Evolutionary conservation across 2,797 vertebrate genomes (phyloP), one percentile per base, ranked within the genome.

Genomic region (Scolopax rusticola): DNA sequence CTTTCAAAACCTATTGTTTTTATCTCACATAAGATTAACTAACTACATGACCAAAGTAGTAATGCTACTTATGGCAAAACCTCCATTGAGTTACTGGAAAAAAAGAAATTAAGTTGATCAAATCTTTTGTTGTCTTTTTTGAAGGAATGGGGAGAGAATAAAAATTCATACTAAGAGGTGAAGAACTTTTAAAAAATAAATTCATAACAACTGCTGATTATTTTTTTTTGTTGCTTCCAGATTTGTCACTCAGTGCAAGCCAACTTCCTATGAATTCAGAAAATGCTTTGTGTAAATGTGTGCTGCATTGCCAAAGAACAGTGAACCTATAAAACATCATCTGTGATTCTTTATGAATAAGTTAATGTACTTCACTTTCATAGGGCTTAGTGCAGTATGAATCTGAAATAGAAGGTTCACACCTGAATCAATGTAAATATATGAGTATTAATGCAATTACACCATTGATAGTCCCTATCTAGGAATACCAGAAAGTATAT

Each of bases 201-300:
- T 76, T 84, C 30, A 57, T 81, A 61, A 6, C 33, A 94, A 83
- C 53, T 54, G 38, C 32, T 86, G 65, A 87, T 71, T 93, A 60
- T 60, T 87, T 93, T 12, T 70, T 84, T 69, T 94, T 65, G 74
- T 45, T 85, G 11, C 70, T 94, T 63, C 53, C 88, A 93, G 38
- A 14, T 93, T 82, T 86, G 17, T 76, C 8, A 1, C 38, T 75
- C 30, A 18, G 6, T 65, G 15, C 9, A 87, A 87, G 28, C 53
- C 77, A 84, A 40, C 24, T 63, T 92, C 57, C 38, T 86, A 59
- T 19, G 23, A 80, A 85, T 89, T 74, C 48, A 81, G 57, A 84
- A 91, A 48, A 64, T 51, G 3, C 54, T 86, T 70, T 78, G 12
- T 75, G 16, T 90, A 92, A 69, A 32, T 59, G 7, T 53, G n/a